Percentiles rank a stretch among this genome's conserved stretches.
Evolutionary conservation across 2,888 invertebrate genomes (phyloP).

Genomic region (Troides aeacus): DNA sequence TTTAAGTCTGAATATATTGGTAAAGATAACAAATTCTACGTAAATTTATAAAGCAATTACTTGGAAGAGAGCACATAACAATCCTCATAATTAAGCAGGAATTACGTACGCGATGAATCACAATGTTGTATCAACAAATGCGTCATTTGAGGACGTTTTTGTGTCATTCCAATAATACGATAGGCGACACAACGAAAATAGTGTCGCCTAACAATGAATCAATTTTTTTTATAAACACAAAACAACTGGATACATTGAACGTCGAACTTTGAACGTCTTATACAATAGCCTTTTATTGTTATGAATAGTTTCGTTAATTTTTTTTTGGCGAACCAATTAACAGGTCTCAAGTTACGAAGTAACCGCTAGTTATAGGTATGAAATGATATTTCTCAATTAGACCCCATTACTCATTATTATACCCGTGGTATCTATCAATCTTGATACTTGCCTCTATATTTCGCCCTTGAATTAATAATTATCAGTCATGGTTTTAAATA

Average conservation of each 20-base stretch:
- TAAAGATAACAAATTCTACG: not conserved
- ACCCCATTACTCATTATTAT: too few relatives aligned
- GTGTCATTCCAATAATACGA: slow-evolving; percentile 23
- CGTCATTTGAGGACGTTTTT: slow-evolving; percentile 22
- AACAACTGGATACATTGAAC: slow-evolving; percentile 7
- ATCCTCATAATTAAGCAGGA: slow-evolving; percentile 7
- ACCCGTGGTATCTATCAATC: too few relatives aligned
- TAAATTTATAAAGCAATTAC: not conserved
- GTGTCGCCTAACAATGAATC: slow-evolving; percentile 21
- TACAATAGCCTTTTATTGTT: not conserved
- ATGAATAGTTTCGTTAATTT: not conserved
- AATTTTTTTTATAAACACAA: slow-evolving; percentile 4
- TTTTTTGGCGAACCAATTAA: not conserved
- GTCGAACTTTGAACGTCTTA: not conserved
- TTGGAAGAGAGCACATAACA: not conserved
- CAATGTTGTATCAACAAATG: slow-evolving; percentile 25
- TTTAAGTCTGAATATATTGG: too few relatives aligned
- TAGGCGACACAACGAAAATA: slow-evolving; percentile 16
- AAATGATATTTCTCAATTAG: too few relatives aligned
- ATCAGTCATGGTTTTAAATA: too few relatives aligned
- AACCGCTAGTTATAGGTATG: not conserved
- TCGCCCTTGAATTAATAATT: too few relatives aligned
- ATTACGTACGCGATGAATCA: slow-evolving; percentile 9
- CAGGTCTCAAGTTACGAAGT: not conserved
- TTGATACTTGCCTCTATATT: too few relatives aligned